Conservation (phyloP, 2,113 vertebrate genomes). For the Lagopus muta region DNA sequence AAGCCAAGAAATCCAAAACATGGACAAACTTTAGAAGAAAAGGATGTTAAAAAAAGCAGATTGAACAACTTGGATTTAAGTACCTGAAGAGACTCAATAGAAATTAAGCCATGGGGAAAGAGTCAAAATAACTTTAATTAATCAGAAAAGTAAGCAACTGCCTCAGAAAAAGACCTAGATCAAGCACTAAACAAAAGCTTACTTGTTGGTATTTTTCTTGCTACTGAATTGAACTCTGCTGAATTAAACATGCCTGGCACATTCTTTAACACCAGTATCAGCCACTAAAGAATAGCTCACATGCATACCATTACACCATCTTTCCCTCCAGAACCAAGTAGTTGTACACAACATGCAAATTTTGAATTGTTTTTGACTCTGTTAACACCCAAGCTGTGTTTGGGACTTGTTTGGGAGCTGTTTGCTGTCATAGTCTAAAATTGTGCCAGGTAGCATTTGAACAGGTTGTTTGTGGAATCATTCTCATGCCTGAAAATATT, state of each 20-base stretch:
- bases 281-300: background rate
- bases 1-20: background rate
- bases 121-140: background rate
- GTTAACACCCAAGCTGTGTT: background rate
- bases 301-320: background rate
- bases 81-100: background rate
- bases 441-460: background rate
- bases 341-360: rapidly evolving
- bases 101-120: background rate
- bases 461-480: background rate
- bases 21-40: background rate
- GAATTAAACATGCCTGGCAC: background rate
- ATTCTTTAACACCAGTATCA: background rate
- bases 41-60: background rate
- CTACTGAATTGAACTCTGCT: background rate
- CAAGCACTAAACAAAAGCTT: background rate
- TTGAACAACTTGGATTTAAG: background rate
- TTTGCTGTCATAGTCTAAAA: background rate
- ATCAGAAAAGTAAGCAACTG: background rate
- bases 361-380: background rate
- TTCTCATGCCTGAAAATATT: background rate
- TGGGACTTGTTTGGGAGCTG: background rate
- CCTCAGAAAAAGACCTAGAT: background rate
- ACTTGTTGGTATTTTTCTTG: background rate
- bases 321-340: background rate